Base-by-base conservation (phyloP, 1,140 invertebrate genomes). In the Microplitis demolitor region DNA sequence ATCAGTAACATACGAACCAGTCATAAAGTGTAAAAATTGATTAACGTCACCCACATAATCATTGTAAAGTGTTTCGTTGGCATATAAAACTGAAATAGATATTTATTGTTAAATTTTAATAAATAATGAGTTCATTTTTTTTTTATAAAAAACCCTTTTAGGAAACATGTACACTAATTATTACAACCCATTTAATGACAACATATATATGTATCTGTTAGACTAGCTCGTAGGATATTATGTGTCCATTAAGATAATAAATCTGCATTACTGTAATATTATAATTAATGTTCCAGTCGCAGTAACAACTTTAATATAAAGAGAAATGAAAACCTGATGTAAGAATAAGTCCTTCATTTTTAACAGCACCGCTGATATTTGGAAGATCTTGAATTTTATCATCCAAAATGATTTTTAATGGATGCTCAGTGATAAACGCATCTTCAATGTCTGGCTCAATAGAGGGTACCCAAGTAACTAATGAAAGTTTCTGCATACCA, bases 391-490 rank as follows among this genome's bases (percentile, higher is more conserved):
- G 64, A 2, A 74, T 45, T 69, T 69, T 63, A 13, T 67, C 34
- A 3, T 16, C 3, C n/a, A 69, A 31, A 37, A 77, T 69, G 4
- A 34, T 6, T n/a, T 77, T 50, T 4, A 72, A 9, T 1, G 76
- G 76, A 53, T 39, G 69, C 11, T 67, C 63, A 5, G 73, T 77
- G 9, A 77, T 45, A 71, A 77, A 70, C 5, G 76, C 76, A n/a
- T 61, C 73, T 2, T 73, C 68, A 0, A 56, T 16, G 9, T 71
- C 13, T 2, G 71, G 73, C 45, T 77, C 76, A 11, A 58, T 56
- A 4, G 73, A 75, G 3, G 76, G 73, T 34, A 71, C 16, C 76
- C 76, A 77, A 3, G 71, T 73, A 9, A 67, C 13, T 34, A 37
- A 3, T 5, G 31, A n/a, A 0, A 68, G 16, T 60, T 14, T 51